phyloP scores from a whole-genome alignment of 2,797 vertebrate genomes.

The Orientallactaga sibirica region DNA sequence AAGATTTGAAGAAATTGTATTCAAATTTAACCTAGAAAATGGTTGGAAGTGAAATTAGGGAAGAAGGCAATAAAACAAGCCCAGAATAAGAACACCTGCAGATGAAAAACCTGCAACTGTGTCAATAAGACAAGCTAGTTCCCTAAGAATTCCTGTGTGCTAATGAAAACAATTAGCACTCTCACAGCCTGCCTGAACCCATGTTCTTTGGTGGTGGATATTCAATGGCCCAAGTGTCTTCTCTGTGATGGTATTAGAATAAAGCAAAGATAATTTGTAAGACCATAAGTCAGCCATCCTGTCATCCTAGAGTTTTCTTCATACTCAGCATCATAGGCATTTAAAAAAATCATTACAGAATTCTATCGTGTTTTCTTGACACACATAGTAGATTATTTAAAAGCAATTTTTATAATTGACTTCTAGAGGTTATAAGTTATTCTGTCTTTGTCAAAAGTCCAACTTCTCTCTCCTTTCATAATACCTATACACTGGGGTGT shows the following conservation, averaged over 20 bases:
- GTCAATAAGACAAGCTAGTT: background rate
- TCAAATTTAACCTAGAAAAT: slow-evolving; percentile 75
- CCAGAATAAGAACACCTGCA: slow-evolving; percentile 73
- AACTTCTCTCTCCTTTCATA: background rate
- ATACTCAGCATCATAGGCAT: background rate
- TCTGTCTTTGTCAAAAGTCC: background rate
- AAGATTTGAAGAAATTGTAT: slow-evolving; percentile 68
- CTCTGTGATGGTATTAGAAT: background rate
- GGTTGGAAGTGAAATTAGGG: slow-evolving; percentile 67
- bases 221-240: background rate
- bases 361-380: background rate
- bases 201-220: background rate
- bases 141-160: slow-evolving; percentile 14
- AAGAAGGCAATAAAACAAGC: slow-evolving; percentile 64
- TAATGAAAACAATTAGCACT: slow-evolving; percentile 59
- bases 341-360: slow-evolving; percentile 35
- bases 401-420: slow-evolving; percentile 16
- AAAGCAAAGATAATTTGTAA: slow-evolving; percentile 9
- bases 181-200: background rate
- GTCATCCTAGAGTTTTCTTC: background rate
- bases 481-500: background rate
- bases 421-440: background rate
- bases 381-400: background rate
- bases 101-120: slow-evolving; percentile 11
- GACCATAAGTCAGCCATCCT: background rate